phyloP scores from a whole-genome alignment of 2,113 vertebrate genomes.

The Rhynchomys soricoides region DNA sequence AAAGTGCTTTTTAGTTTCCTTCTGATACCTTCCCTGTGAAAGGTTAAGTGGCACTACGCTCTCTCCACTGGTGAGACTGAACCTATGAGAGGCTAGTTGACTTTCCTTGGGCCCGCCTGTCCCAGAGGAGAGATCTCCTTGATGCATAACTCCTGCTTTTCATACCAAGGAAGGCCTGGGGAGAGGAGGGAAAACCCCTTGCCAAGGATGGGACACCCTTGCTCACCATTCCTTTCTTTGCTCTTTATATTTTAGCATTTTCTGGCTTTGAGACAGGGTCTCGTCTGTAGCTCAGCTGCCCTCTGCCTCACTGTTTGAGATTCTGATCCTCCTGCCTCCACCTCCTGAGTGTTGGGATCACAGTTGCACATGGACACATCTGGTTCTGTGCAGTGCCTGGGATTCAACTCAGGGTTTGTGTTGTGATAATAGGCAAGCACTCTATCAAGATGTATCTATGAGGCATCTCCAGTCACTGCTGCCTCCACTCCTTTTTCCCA shows the following conservation, averaged over 20 bases:
- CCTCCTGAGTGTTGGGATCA: not conserved
- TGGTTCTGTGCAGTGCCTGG: not conserved
- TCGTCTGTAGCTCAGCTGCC: not conserved
- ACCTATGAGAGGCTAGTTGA: conserved; percentile 4
- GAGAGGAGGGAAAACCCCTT: not conserved
- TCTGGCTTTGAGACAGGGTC: not conserved
- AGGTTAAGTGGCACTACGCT: not conserved
- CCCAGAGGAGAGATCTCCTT: not conserved
- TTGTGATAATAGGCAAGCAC: not conserved
- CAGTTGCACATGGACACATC: too few species aligned
- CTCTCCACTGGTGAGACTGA: not conserved
- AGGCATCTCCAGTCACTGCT: not conserved
- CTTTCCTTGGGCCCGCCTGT: not conserved
- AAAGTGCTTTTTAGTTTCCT: conserved; percentile 29
- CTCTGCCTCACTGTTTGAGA: not conserved
- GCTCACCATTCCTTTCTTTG: not conserved
- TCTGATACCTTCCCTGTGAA: not conserved
- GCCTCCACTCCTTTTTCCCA: not conserved
- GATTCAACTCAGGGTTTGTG: not conserved
- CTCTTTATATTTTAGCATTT: too few species aligned
- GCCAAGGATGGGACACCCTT: not conserved
- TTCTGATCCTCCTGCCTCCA: not conserved
- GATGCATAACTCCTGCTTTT: not conserved
- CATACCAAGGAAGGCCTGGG: not conserved
- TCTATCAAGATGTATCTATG: too few species aligned